Evolutionary conservation across 2,797 vertebrate species (phyloP).

Genomic region (Heteromormyrus szaboi): DNA sequence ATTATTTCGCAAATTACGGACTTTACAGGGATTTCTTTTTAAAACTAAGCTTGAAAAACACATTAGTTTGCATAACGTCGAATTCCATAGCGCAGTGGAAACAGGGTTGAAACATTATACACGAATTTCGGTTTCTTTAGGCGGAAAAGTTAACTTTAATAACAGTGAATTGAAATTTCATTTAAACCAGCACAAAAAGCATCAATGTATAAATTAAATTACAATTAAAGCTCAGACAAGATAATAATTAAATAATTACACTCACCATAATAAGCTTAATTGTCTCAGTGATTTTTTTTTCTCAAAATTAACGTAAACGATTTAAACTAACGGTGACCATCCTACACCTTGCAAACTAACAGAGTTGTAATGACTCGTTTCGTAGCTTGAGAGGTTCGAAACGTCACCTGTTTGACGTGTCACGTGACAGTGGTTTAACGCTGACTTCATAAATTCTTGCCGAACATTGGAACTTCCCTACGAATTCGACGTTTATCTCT

Average conservation of each 20-base stretch:
- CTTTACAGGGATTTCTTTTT: neutral
- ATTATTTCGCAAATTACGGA: neutral
- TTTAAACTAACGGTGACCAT: slow-evolving; percentile 1
- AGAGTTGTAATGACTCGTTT: neutral
- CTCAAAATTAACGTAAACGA: neutral
- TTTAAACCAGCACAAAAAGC: neutral
- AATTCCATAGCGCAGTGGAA: neutral
- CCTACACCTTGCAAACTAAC: neutral
- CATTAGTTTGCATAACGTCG: neutral
- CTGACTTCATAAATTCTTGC: neutral
- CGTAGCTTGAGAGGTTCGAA: neutral
- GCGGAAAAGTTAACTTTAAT: slow-evolving; percentile 7
- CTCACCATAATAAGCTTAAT: slow-evolving; percentile 18
- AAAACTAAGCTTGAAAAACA: neutral
- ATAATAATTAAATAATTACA: neutral
- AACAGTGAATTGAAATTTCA: neutral
- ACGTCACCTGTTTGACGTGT: slow-evolving; percentile 15
- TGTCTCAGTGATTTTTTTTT: neutral
- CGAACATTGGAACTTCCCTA: neutral
- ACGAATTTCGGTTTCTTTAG: neutral
- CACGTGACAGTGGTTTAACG: slow-evolving; percentile 13
- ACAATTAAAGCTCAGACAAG: neutral
- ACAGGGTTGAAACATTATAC: neutral
- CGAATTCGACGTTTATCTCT: neutral
- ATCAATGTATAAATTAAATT: neutral